Conservation (phyloP, 2,888 invertebrate genomes). For the Scotopteryx bipunctaria region DNA sequence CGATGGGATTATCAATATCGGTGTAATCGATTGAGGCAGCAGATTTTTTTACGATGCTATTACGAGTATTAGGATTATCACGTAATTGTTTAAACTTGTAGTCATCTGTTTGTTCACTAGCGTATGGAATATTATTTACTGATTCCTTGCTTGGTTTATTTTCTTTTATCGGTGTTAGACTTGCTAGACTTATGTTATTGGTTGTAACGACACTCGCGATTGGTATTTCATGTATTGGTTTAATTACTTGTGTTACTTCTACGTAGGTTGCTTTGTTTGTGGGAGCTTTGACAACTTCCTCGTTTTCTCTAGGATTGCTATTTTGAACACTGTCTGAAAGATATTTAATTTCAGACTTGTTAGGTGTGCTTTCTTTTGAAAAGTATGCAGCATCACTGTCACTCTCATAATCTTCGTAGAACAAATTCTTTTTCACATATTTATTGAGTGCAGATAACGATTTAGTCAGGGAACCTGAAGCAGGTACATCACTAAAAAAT, state of each 20-base stretch:
- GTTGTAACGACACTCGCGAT: slow-evolving; percentile 35
- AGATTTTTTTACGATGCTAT: slow-evolving; percentile 27
- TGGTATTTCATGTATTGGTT: slow-evolving; percentile 27
- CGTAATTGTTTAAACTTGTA: slow-evolving; percentile 64
- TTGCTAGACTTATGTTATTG: slow-evolving; percentile 6
- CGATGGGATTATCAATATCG: slow-evolving; percentile 24
- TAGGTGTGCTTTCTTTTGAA: slow-evolving; percentile 74
- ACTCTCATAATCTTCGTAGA: slow-evolving; percentile 60
- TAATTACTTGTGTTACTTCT: slow-evolving; percentile 16
- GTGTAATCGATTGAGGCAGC: slow-evolving; percentile 31
- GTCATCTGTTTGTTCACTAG: slow-evolving; percentile 64
- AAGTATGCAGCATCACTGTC: slow-evolving; percentile 68
- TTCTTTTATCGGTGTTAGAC: slow-evolving; percentile 1
- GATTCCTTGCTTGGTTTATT: slow-evolving; percentile 5
- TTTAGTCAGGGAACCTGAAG: slow-evolving; percentile 66
- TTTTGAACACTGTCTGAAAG: slow-evolving; percentile 68
- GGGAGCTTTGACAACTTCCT: slow-evolving; percentile 23
- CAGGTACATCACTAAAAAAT: slow-evolving; percentile 68
- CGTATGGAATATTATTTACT: slow-evolving; percentile 36
- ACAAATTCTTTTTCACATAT: slow-evolving; percentile 73
- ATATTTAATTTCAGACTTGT: slow-evolving; percentile 63
- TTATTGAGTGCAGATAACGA: slow-evolving; percentile 72
- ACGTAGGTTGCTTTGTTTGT: slow-evolving; percentile 16
- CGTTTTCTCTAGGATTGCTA: slow-evolving; percentile 50
- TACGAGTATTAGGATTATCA: slow-evolving; percentile 35